A percentile compares a stretch with the other conserved stretches of the same genome.
phyloP scores from a whole-genome alignment of 2,113 vertebrate genomes.

The Ophiodon elongatus region DNA sequence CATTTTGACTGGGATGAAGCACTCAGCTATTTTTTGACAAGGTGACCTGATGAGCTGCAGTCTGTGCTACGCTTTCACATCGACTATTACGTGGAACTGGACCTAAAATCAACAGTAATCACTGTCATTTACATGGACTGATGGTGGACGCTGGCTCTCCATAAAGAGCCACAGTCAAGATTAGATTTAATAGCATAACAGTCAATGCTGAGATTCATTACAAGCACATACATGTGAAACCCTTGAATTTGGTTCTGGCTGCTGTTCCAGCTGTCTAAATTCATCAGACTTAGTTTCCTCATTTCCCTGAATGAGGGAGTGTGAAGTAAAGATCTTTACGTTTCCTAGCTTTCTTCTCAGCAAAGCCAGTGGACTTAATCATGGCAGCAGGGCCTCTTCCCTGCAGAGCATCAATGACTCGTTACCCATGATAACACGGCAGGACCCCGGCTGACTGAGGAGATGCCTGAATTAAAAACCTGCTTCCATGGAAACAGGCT shows the following conservation, averaged over 20 bases:
- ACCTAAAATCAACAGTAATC: conserved; percentile 57
- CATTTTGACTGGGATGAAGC: conserved; percentile 52
- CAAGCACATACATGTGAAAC: conserved; percentile 4
- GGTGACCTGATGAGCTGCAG: conserved; percentile 59
- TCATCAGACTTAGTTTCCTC: conserved; percentile 36
- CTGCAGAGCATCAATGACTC: conserved; percentile 77
- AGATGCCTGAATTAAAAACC: conserved; percentile 82
- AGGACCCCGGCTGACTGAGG: conserved; percentile 79
- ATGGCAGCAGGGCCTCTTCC: conserved; percentile 71
- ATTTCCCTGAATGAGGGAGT: conserved; percentile 48
- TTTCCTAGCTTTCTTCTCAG: conserved; percentile 63
- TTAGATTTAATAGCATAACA: conserved; percentile 15
- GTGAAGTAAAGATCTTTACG: conserved; percentile 67
- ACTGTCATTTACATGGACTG: conserved; percentile 48
- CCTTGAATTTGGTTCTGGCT: neutral
- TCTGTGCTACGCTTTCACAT: conserved; percentile 33
- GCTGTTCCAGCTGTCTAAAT: conserved; percentile 34
- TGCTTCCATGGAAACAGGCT: conserved; percentile 80
- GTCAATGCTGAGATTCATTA: conserved; percentile 7
- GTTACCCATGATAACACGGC: conserved; percentile 78
- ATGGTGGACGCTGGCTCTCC: conserved; percentile 19
- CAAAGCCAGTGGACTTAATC: conserved; percentile 79
- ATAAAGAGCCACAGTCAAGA: neutral
- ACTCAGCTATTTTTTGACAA: conserved; percentile 66
- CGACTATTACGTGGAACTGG: conserved; percentile 46